Percentiles rank a stretch among this genome's conserved stretches.
Conservation (phyloP, 2,888 invertebrate genomes). For the Xanthia togata region DNA sequence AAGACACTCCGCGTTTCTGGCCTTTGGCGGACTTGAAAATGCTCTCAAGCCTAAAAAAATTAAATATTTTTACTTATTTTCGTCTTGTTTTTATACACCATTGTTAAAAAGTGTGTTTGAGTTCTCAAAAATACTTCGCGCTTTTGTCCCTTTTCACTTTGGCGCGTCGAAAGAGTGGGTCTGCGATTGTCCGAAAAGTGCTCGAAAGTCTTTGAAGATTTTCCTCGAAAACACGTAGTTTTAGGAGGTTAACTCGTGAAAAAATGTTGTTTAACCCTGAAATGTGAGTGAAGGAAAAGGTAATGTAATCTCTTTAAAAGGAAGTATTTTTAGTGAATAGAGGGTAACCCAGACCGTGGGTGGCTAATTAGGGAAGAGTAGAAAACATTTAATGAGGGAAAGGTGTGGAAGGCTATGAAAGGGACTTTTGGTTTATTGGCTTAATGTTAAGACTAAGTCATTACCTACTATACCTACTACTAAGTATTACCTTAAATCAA, state of each 20-base stretch:
- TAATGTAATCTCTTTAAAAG: constrained; percentile 16
- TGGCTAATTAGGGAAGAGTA: neutral
- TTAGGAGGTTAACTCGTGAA: neutral
- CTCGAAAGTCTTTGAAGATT: constrained; percentile 18
- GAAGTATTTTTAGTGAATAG: neutral
- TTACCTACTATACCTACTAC: too few relatives aligned
- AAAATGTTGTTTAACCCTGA: neutral
- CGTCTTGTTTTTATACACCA: constrained; percentile 25
- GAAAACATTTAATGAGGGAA: neutral
- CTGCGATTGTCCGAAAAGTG: constrained; percentile 24
- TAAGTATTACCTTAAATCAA: too few relatives aligned
- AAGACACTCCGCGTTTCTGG: constrained; percentile 40
- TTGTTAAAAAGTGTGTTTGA: constrained; percentile 41
- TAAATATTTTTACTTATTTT: constrained; percentile 48
- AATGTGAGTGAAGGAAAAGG: neutral
- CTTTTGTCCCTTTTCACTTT: constrained; percentile 33
- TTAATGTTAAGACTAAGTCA: neutral
- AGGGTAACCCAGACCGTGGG: too few relatives aligned
- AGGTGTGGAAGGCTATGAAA: neutral
- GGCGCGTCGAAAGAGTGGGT: constrained; percentile 7
- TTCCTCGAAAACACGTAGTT: constrained; percentile 25
- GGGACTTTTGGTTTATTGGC: neutral
- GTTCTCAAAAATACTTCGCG: constrained; percentile 33
- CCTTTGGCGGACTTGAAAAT: constrained; percentile 37
- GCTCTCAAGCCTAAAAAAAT: constrained; percentile 44